phyloP scores from a whole-genome alignment of 2,113 vertebrate species.

The Deroptyus accipitrinus region DNA sequence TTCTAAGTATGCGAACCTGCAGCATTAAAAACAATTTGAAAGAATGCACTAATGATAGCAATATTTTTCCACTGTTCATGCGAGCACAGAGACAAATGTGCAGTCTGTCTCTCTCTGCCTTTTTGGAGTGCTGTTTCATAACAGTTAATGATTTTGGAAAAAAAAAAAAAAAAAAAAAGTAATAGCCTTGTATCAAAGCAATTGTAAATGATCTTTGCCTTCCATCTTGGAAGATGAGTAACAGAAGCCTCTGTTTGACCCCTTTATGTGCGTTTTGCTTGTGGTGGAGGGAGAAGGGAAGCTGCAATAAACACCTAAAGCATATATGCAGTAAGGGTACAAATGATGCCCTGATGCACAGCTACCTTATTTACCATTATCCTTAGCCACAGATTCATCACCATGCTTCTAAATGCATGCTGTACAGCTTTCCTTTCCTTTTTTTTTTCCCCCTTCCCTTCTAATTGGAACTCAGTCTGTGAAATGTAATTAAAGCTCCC shows the following conservation, averaged over 20 bases:
- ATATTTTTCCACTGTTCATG: background rate
- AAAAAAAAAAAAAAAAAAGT: background rate
- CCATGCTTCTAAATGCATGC: background rate
- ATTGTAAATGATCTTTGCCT: conserved; percentile 17
- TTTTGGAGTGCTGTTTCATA: background rate
- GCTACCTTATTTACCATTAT: conserved; percentile 11
- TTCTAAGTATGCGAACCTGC: background rate
- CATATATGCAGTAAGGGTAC: background rate
- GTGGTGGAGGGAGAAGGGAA: background rate
- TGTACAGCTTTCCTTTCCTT: background rate
- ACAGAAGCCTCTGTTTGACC: background rate
- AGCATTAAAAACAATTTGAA: background rate
- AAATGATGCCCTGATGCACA: background rate
- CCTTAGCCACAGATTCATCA: conserved; percentile 9
- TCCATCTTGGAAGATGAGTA: background rate
- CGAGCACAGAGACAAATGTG: background rate
- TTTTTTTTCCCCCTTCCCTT: background rate
- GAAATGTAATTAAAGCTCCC: conserved; percentile 62
- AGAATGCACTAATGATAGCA: background rate
- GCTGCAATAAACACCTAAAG: background rate
- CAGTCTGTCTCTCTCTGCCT: background rate
- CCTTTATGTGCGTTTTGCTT: background rate
- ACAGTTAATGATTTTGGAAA: background rate
- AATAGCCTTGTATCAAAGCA: background rate
- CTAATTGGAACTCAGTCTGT: conserved; percentile 55